Evolutionary conservation across 2,113 vertebrate genomes (phyloP), one percentile per base, ranked within the genome.

Genomic region (Xiphophorus maculatus): DNA sequence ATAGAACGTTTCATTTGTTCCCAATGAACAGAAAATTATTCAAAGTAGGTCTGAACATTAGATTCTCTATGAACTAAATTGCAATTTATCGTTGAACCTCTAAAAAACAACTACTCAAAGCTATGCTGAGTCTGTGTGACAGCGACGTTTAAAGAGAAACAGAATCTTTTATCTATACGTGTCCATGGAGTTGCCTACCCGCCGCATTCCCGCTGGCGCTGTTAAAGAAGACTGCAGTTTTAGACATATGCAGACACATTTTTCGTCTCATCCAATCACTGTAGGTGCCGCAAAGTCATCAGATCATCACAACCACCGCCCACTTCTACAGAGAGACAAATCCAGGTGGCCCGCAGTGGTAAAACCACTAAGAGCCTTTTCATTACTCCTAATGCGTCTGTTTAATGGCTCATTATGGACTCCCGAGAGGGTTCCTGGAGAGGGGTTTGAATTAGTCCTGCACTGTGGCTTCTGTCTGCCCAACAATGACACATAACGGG

Each of bases 321-420:
- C 83, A 79, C 86, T 73, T 73, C 63, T 72, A 82, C 84, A 85
- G 75, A 88, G 78, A 88, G 79, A 91, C n/a, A 79, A 73, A 91
- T 94, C 90, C 94, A 95, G 93, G 93, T 94, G 93, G 90, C 85
- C 88, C 77, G 63, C 83, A 80, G 89, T 90, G 90, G 81, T 79
- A 91, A 37, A 92, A 91, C 76, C 90, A 92, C 93, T 95, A 90
- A 95, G 93, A 95, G 94, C 93, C 94, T 95, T 95, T 95, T 95
- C 93, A 95, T 95, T 95, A 93, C 82, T 83, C 80, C 89, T 94
- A 95, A 95, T 95, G 92, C 74, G 90, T 35, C 91, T 92, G 93
- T 95, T 95, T 94, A 95, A 94, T 95, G 93, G 91, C 85, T 94
- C 93, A 94, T 95, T 94, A 95, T 94, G 92, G 88, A 88, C 74